Percentiles rank a stretch among this genome's conserved stretches.
phyloP scores from a whole-genome alignment of 2,888 invertebrate species.

The Brachypterus glaber region DNA sequence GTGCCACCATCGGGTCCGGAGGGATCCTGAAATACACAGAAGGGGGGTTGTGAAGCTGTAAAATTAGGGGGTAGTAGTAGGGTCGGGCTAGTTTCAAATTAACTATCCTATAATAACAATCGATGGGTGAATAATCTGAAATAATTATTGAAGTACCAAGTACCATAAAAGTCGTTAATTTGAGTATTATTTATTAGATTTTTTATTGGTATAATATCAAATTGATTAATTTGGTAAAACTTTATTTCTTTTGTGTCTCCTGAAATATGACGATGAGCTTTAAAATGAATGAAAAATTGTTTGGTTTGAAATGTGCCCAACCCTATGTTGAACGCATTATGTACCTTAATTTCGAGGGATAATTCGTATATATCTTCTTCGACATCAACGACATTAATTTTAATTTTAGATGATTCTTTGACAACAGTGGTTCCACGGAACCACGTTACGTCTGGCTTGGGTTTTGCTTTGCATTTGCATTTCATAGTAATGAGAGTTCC shows the following conservation, averaged over 20 bases:
- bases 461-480: constrained; percentile 91
- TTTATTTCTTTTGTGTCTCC: no score
- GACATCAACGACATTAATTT: constrained; percentile 64
- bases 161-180: no score
- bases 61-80: background rate
- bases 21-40: constrained; percentile 54
- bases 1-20: constrained; percentile 73
- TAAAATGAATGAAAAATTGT: background rate
- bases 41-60: background rate
- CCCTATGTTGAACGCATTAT: background rate
- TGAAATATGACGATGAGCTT: no score
- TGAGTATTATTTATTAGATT: no score
- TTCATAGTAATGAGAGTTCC: constrained; percentile 96
- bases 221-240: no score
- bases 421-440: constrained; percentile 81
- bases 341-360: constrained; percentile 69
- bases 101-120: no score
- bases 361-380: constrained; percentile 84
- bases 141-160: no score
- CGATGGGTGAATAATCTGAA: background rate
- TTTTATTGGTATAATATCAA: no score
- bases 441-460: constrained; percentile 93
- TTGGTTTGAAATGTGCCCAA: constrained; percentile 2
- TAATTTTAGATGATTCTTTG: constrained; percentile 75
- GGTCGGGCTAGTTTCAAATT: no score